Conservation (phyloP, 2,113 vertebrate genomes). For the Silurus asotus region DNA sequence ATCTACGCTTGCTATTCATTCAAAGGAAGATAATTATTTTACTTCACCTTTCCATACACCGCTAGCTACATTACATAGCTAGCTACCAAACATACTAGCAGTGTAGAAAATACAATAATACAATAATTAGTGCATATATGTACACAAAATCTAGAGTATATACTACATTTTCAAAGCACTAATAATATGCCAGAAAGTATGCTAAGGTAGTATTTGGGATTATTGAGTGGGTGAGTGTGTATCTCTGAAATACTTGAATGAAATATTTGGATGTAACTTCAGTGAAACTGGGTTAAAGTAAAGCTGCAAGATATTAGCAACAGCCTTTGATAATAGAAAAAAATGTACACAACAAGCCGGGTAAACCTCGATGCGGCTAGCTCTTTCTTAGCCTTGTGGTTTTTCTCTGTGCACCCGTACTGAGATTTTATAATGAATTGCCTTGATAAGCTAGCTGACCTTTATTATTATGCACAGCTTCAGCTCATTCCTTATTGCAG, state of each 20-base stretch:
- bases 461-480: slow-evolving; percentile 70
- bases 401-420: slow-evolving; percentile 45
- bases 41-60: background rate
- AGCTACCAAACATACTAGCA: background rate
- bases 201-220: background rate
- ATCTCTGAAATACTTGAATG: too few species aligned
- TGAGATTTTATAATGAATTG: slow-evolving; percentile 70
- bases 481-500: slow-evolving; percentile 59
- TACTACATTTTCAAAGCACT: background rate
- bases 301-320: background rate
- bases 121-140: background rate
- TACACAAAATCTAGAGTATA: background rate
- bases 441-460: slow-evolving; percentile 72
- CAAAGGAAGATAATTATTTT: background rate
- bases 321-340: background rate
- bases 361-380: slow-evolving; percentile 19
- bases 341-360: background rate
- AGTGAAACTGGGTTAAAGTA: background rate
- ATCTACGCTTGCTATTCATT: background rate
- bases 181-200: background rate
- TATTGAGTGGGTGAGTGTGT: too few species aligned
- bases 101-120: background rate
- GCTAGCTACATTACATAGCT: background rate
- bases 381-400: background rate
- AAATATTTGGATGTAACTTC: background rate